Percentiles rank a stretch among this genome's conserved stretches.
These are phyloP conservation scores for Gymnothorax javanicus DNA, from an alignment of 2,797 vertebrate species.

Conservation along the genomic window DNA sequence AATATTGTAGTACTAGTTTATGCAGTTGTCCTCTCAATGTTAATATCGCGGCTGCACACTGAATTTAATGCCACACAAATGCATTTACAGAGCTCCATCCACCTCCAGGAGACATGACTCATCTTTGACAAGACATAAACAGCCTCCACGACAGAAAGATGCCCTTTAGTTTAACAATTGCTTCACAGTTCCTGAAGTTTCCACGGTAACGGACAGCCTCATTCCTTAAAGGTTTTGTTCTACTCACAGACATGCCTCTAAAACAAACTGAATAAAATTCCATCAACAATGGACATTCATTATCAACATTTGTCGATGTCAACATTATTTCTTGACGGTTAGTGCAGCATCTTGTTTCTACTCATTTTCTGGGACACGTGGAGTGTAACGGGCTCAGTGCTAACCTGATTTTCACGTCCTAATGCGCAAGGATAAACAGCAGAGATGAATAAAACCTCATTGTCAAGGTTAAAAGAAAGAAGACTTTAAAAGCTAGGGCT, in stretches of 20 bases:
- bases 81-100: not conserved
- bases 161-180: not conserved
- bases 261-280: conserved; percentile 48
- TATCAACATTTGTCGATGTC: conserved; percentile 48
- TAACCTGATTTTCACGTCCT: conserved; percentile 47
- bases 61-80: not conserved
- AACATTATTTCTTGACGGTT: conserved; percentile 38
- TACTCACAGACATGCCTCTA: not conserved
- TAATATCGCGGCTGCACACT: not conserved
- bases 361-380: conserved; percentile 27
- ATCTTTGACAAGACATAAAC: not conserved
- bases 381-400: conserved; percentile 58
- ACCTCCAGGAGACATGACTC: not conserved
- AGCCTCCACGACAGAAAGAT: not conserved
- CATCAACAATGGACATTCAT: conserved; percentile 35
- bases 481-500: conserved; percentile 51
- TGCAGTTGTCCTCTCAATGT: not conserved
- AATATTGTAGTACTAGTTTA: not conserved
- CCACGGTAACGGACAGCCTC: conserved; percentile 8
- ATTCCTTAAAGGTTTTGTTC: conserved; percentile 9
- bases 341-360: not conserved
- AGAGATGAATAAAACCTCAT: conserved; percentile 15
- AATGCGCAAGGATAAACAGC: conserved; percentile 36
- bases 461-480: conserved; percentile 34
- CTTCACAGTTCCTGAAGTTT: not conserved